These are phyloP conservation scores for Eupeodes corollae DNA, from an alignment of 1,140 invertebrate species.

Conservation along the genomic window DNA sequence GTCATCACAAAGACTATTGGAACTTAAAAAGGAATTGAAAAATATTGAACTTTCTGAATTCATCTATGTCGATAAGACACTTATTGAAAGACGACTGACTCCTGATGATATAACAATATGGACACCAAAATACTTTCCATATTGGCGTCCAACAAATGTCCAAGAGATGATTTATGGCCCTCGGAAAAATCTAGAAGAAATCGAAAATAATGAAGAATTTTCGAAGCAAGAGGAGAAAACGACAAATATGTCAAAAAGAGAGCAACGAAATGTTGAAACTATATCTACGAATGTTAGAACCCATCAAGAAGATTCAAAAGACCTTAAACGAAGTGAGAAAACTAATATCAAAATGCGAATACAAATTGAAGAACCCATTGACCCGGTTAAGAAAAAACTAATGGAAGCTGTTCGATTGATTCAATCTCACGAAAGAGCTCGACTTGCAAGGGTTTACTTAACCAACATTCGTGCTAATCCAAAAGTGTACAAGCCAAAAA, in stretches of 20 bases:
- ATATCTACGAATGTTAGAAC: too few relatives aligned
- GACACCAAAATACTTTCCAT: slow-evolving; percentile 28
- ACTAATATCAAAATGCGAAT: too few relatives aligned
- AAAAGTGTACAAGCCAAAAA: slow-evolving; percentile 13
- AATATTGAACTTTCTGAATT: slow-evolving; percentile 40
- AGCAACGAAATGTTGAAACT: background rate
- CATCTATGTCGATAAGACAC: slow-evolving; percentile 48
- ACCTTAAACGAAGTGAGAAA: background rate
- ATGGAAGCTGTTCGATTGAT: slow-evolving; percentile 37
- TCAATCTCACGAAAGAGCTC: slow-evolving; percentile 43
- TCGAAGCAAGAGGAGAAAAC: slow-evolving; percentile 11
- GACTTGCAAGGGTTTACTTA: slow-evolving; percentile 42
- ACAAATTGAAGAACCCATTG: too few relatives aligned
- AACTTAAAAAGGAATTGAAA: slow-evolving; percentile 37
- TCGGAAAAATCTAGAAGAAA: slow-evolving; percentile 19
- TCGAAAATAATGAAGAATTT: slow-evolving; percentile 12
- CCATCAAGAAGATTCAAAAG: too few relatives aligned
- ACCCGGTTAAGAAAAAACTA: too few relatives aligned
- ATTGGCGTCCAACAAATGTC: slow-evolving; percentile 21
- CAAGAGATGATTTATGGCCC: slow-evolving; percentile 21
- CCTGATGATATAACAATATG: slow-evolving; percentile 41
- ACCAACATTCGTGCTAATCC: slow-evolving; percentile 24
- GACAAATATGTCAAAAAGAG: background rate
- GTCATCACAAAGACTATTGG: slow-evolving; percentile 22
- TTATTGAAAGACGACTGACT: slow-evolving; percentile 48